Conservation (phyloP, 2,888 invertebrate species). For the Trissonchulus sp. region DNA sequence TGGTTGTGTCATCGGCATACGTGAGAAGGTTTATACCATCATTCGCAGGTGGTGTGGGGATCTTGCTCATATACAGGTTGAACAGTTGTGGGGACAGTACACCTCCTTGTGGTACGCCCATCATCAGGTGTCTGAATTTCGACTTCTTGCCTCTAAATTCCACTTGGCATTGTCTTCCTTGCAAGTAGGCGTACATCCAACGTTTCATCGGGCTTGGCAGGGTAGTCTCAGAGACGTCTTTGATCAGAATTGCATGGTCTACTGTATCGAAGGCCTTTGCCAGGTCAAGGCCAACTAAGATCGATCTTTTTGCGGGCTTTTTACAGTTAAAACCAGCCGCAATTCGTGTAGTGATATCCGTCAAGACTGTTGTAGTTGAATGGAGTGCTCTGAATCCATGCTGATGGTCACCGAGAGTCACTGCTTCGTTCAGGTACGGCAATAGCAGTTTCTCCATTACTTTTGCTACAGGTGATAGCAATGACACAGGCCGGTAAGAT, state of each 20-base stretch:
- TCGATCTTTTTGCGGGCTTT: slow-evolving; percentile 1
- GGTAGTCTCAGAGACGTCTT: background rate
- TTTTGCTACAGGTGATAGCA: slow-evolving; percentile 13
- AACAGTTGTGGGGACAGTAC: slow-evolving; percentile 13
- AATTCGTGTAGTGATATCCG: background rate
- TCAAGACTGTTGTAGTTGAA: background rate
- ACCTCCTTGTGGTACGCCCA: slow-evolving; percentile 12
- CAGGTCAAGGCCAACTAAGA: slow-evolving; percentile 6
- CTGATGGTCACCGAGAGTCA: background rate
- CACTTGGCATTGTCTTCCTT: background rate
- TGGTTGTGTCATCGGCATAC: too few relatives aligned
- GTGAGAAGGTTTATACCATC: too few relatives aligned
- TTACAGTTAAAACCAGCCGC: background rate
- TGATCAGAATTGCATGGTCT: background rate
- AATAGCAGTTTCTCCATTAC: slow-evolving; percentile 9
- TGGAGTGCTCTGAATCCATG: slow-evolving; percentile 3
- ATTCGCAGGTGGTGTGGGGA: too few relatives aligned
- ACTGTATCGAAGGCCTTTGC: slow-evolving; percentile 9
- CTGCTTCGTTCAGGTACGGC: background rate
- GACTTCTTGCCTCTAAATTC: slow-evolving; percentile 9
- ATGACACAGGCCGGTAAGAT: slow-evolving; percentile 14
- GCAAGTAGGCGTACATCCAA: background rate
- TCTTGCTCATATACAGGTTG: too few relatives aligned
- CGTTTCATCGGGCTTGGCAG: background rate
- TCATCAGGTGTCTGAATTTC: background rate